Evolutionary conservation across 2,797 vertebrate genomes (phyloP).

Genomic region (Neopelma chrysocephalum): DNA sequence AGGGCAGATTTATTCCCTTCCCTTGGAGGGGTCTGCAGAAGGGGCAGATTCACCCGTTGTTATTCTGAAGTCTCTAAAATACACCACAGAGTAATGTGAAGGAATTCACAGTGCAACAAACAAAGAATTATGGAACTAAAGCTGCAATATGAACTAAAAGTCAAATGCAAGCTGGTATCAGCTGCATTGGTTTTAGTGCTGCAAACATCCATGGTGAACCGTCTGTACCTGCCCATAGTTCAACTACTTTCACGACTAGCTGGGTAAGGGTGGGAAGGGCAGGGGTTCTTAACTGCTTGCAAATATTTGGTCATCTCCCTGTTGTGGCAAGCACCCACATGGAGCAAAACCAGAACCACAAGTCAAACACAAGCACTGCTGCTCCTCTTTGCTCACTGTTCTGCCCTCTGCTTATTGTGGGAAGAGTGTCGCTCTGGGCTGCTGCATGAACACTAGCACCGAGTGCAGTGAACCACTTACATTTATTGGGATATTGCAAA

Average conservation of each 20-base stretch:
- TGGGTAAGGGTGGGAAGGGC: not conserved
- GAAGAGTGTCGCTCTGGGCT: not conserved
- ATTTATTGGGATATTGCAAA: not conserved
- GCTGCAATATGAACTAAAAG: not conserved
- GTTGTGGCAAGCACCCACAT: not conserved
- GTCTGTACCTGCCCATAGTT: accelerated
- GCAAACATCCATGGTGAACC: not conserved
- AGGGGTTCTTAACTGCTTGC: not conserved
- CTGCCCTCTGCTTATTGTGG: not conserved
- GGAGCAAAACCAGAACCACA: not conserved
- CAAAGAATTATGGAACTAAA: not conserved
- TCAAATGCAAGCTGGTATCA: not conserved
- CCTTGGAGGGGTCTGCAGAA: not conserved
- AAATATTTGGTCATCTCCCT: not conserved
- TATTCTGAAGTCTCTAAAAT: not conserved
- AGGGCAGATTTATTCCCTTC: not conserved
- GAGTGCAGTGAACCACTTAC: not conserved
- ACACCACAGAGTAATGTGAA: not conserved
- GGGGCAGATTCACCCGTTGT: not conserved
- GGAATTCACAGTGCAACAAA: not conserved
- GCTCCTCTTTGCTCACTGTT: not conserved
- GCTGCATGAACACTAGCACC: not conserved
- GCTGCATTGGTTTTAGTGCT: not conserved
- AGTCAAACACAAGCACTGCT: not conserved
- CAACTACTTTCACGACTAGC: not conserved